phyloP scores from a whole-genome alignment of 2,113 vertebrate species.

The Burhinus bistriatus region DNA sequence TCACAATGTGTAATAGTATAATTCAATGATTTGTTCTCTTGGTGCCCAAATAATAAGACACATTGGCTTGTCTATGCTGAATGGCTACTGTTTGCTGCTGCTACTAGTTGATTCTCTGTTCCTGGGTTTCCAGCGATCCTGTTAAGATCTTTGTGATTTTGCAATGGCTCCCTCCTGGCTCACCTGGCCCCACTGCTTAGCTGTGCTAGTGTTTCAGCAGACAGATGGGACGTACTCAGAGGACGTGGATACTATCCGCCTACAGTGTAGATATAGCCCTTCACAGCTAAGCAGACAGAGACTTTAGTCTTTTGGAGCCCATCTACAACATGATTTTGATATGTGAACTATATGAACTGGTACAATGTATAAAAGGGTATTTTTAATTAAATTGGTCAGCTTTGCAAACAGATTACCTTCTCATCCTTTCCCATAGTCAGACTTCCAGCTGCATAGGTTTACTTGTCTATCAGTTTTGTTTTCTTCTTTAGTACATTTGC shows the following conservation, averaged over 20 bases:
- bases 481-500: not conserved
- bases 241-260: not conserved
- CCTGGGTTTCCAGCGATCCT: not conserved
- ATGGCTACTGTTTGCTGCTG: not conserved
- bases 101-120: not conserved
- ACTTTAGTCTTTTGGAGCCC: not conserved
- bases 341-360: not conserved
- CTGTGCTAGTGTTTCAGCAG: not conserved
- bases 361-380: not conserved
- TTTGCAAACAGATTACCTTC: not conserved
- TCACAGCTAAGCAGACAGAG: not conserved
- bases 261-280: not conserved
- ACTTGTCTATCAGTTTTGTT: not conserved
- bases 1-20: not conserved
- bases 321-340: not conserved
- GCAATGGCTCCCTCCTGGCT: not conserved
- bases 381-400: not conserved
- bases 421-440: not conserved
- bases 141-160: not conserved
- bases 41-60: not conserved
- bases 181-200: not conserved
- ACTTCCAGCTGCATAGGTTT: not conserved
- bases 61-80: not conserved
- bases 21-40: not conserved
- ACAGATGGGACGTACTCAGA: not conserved